Percentiles rank a stretch among this genome's conserved stretches.
phyloP scores from a whole-genome alignment of 2,113 vertebrate species.

The Charadrius vociferus region DNA sequence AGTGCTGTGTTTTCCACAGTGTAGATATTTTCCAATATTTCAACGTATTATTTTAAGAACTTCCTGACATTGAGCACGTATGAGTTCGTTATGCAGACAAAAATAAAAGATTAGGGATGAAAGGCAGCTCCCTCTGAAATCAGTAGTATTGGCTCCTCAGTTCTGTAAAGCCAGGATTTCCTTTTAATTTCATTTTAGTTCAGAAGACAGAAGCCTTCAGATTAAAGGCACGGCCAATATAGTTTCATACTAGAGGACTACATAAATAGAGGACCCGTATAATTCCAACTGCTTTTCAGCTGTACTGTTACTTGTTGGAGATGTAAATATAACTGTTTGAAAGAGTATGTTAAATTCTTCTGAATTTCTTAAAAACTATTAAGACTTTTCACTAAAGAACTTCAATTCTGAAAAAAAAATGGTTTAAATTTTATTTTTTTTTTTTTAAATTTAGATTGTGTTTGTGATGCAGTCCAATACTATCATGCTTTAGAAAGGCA shows the following conservation, averaged over 20 bases:
- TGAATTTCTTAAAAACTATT: background rate
- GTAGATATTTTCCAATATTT: background rate
- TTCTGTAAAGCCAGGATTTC: background rate
- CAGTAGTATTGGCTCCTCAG: background rate
- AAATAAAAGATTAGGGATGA: background rate
- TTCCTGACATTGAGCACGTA: background rate
- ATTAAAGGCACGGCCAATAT: background rate
- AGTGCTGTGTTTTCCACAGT: background rate
- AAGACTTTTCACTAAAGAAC: background rate
- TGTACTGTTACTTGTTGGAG: background rate
- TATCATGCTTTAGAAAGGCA: background rate
- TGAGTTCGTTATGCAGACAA: background rate
- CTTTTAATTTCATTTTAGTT: background rate
- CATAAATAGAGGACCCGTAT: background rate
- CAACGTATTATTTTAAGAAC: background rate
- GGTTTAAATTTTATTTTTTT: accelerated
- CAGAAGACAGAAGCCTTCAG: background rate
- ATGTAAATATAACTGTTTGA: background rate
- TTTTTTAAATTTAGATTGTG: background rate
- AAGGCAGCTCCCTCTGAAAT: background rate
- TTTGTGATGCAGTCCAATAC: background rate
- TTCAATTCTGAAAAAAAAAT: background rate
- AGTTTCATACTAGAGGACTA: background rate
- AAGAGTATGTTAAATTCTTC: background rate
- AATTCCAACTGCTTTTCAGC: background rate